Evolutionary conservation across 2,797 vertebrate genomes (phyloP), one percentile per base, ranked within the genome.

Genomic region (Hippocampus kuda): DNA sequence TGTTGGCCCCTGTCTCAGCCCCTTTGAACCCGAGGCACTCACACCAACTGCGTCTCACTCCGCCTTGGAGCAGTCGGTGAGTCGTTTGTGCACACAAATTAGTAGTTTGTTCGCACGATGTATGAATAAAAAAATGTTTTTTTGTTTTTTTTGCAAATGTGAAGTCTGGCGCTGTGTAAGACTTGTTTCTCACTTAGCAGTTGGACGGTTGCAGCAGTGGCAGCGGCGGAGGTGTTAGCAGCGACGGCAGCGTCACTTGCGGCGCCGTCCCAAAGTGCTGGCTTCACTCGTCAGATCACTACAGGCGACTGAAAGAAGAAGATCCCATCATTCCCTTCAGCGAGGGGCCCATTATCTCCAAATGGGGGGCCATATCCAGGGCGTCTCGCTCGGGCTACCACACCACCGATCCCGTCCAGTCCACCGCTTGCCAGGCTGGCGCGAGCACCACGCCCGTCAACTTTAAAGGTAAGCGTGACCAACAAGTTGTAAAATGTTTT

Each of bases 261-360:
- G 81, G 88, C 1, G 86, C 91, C 38, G 85, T 89, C 2, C 83
- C 83, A 48, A 97, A 95, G 75, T 91, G 90, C 72, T 93, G 93
- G 91, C 90, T 95, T 61, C 93, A 92, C 75, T 90, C 93, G 1
- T 90, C 94, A 76, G 94, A 96, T 82, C 91, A 94, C 46, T 94
- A 94, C 84, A 89, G 93, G 57, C 92, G 94, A 42, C 80, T 91
- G 44, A 98, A 96, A 84, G 95, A 98, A 18, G 96, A 98, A 82
- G 96, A 98, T 78, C 95, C 96, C 20, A 98, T 98, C 84, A 98
- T 98, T 89, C 96, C 96, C 1, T 98, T 98, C 56, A 92, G 94
- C 0, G 96, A 98, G 66, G 95, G 95, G 59, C 96, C 96, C 27
- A 98, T 98, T 81, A 98, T 98, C 87, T 98, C 96, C 74, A 98